Percentiles rank a stretch among this genome's conserved stretches.
These are phyloP conservation scores for Stomatorhinus walkeri DNA, from an alignment of 2,797 vertebrate genomes.

Conservation along the genomic window DNA sequence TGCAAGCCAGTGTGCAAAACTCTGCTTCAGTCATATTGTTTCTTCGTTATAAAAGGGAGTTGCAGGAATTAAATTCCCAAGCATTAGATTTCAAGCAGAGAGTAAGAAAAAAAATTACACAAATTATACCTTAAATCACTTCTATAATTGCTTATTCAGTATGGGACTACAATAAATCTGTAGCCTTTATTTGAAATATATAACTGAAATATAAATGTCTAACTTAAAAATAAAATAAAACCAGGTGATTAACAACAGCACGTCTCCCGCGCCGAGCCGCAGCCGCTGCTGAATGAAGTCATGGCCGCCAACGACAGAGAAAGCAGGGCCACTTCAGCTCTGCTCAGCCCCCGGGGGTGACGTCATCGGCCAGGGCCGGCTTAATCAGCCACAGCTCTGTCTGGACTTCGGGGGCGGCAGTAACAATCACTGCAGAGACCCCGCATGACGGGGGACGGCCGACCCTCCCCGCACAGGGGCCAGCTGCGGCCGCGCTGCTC, in stretches of 20 bases:
- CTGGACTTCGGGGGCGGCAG: constrained; percentile 26
- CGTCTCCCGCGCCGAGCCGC: neutral
- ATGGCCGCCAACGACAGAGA: constrained; percentile 31
- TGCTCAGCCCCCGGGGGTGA: constrained; percentile 45
- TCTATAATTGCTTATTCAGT: neutral
- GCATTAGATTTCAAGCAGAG: neutral
- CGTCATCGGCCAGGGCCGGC: constrained; percentile 40
- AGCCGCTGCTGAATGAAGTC: constrained; percentile 34
- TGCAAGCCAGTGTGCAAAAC: neutral
- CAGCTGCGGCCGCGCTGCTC: neutral
- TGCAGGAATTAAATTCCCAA: neutral
- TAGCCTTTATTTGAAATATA: neutral
- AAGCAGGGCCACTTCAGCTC: constrained; percentile 30
- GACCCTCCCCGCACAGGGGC: neutral
- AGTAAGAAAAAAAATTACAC: neutral
- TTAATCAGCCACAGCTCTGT: constrained; percentile 42
- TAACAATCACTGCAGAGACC: constrained; percentile 40
- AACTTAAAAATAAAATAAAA: neutral
- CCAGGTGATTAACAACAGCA: constrained; percentile 32
- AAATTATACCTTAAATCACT: neutral
- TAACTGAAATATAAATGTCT: neutral
- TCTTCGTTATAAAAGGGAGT: neutral
- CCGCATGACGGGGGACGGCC: constrained; percentile 29
- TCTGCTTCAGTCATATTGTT: neutral
- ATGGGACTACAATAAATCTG: neutral